Evolutionary conservation across 2,113 vertebrate species (phyloP).

Genomic region (Cebus imitator): DNA sequence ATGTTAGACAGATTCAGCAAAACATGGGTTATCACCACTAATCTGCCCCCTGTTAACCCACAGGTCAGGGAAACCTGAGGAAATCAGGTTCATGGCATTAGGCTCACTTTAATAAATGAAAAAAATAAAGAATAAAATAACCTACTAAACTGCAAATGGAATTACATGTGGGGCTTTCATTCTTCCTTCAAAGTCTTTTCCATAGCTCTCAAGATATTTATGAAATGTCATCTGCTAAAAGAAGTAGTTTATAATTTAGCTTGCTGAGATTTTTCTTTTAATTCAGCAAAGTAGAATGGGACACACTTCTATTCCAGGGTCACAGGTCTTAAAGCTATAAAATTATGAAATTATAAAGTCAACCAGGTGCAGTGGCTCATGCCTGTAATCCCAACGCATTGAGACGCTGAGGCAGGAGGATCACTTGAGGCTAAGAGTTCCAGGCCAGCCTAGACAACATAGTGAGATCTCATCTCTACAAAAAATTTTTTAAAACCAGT

Average conservation of each 20-base stretch:
- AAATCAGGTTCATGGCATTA: background rate
- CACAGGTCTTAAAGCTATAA: background rate
- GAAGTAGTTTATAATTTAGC: background rate
- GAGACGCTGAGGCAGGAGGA: too few species aligned
- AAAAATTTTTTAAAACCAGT: too few species aligned
- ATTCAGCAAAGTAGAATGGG: background rate
- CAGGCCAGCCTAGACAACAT: too few species aligned
- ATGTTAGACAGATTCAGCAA: background rate
- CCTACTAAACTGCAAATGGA: background rate
- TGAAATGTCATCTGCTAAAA: slow-evolving; percentile 9
- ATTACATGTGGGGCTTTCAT: background rate
- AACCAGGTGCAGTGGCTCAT: too few species aligned
- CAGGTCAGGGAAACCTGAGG: background rate
- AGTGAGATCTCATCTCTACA: too few species aligned
- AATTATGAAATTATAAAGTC: too few species aligned
- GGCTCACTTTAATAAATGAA: background rate
- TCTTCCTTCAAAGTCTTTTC: background rate
- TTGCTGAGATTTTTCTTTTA: background rate
- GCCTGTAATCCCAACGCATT: too few species aligned
- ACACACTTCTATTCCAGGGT: background rate
- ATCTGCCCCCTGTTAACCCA: background rate
- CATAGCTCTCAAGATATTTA: background rate
- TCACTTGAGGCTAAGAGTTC: too few species aligned
- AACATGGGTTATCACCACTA: background rate
- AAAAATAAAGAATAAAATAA: slow-evolving; percentile 30